These are phyloP conservation scores for Drymodes brunneopygia DNA, from an alignment of 2,113 vertebrate genomes.

Conservation along the genomic window DNA sequence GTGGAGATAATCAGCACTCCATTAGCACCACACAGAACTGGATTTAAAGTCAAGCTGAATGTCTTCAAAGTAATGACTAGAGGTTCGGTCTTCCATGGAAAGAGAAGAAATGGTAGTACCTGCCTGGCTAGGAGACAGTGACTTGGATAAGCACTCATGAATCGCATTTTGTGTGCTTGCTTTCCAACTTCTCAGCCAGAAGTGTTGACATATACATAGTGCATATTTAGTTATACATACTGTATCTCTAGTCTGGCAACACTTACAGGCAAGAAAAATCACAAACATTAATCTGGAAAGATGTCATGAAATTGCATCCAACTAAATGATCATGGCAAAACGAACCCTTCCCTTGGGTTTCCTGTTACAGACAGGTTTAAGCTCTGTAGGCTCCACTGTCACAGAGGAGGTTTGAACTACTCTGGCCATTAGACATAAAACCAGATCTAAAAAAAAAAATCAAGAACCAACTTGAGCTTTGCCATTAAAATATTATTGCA, in stretches of 20 bases:
- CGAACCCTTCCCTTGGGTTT: neutral
- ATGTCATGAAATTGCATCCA: neutral
- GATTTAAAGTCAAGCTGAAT: neutral
- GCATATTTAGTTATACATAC: neutral
- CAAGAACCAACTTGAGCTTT: neutral
- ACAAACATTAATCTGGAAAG: neutral
- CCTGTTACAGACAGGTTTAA: neutral
- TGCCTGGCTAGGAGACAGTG: neutral
- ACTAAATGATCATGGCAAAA: neutral
- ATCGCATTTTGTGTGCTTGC: neutral
- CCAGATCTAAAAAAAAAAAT: neutral
- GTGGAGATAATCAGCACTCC: neutral
- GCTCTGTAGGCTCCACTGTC: neutral
- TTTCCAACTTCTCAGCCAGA: neutral
- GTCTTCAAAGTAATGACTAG: neutral
- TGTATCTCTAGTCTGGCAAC: neutral
- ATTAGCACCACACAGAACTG: fast-evolving
- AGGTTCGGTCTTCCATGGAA: neutral
- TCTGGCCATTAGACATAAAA: neutral
- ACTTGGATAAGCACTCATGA: neutral
- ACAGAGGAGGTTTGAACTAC: neutral
- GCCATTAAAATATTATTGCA: neutral
- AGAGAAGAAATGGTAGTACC: neutral
- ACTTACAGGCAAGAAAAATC: neutral
- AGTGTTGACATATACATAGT: neutral